Conservation (phyloP, 2,888 invertebrate species). For the Ferdinandea cuprea region DNA sequence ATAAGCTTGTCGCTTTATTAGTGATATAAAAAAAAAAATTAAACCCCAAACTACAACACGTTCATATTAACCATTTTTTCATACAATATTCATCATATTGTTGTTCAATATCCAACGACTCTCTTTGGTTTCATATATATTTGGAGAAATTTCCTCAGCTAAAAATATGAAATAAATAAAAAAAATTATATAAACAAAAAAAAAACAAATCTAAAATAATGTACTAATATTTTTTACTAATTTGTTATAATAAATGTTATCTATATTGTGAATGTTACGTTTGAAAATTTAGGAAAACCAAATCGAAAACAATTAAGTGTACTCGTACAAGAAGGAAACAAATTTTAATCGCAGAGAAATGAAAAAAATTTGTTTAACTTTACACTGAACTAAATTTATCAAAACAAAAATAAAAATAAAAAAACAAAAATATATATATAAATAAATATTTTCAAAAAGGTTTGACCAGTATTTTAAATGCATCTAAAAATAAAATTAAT, state of each 20-base stretch:
- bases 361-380: conserved; percentile 63
- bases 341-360: conserved; percentile 42
- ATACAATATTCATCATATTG: conserved; percentile 64
- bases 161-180: conserved; percentile 12
- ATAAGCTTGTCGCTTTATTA: no score
- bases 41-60: neutral
- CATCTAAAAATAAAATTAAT: no score
- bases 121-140: conserved; percentile 70
- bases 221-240: conserved; percentile 72
- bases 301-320: conserved; percentile 42
- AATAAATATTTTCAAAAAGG: conserved; percentile 59
- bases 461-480: conserved; percentile 10
- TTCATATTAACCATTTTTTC: conserved; percentile 15
- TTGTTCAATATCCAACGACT: conserved; percentile 66
- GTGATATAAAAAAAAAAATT: neutral
- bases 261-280: conserved; percentile 68
- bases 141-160: conserved; percentile 69
- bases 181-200: conserved; percentile 12
- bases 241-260: conserved; percentile 72
- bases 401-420: conserved; percentile 12
- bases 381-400: conserved; percentile 65
- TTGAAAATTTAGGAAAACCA: conserved; percentile 46
- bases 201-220: conserved; percentile 19
- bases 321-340: conserved; percentile 46
- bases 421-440: conserved; percentile 24